phyloP scores from a whole-genome alignment of 30 jellyfish, hydroid and myxozoan species.

The Phacellophora camtschatica region DNA sequence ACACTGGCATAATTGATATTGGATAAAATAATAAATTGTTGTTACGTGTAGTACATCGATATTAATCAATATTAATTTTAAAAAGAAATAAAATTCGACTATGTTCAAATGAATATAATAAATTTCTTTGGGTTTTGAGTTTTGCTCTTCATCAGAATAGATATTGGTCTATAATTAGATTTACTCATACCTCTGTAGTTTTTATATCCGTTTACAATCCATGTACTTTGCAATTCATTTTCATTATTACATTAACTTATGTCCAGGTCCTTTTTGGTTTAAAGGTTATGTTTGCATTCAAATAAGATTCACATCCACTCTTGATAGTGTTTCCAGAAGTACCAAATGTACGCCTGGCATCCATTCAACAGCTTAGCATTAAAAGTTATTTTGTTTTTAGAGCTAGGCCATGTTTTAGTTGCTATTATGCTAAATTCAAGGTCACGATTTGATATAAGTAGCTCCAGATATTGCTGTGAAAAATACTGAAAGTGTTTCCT shows the following conservation, averaged over 20 bases:
- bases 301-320: not conserved
- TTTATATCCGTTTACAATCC: not conserved
- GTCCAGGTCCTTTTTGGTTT: slow-evolving; percentile 6
- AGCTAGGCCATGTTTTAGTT: not conserved
- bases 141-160: too few species aligned
- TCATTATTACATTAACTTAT: not conserved
- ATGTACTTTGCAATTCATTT: not conserved
- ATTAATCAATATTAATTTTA: too few species aligned
- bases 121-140: too few species aligned
- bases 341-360: not conserved
- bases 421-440: not conserved
- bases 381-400: not conserved
- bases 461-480: not conserved
- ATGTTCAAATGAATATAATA: too few species aligned
- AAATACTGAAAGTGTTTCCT: not conserved
- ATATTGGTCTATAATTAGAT: too few species aligned
- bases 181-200: not conserved
- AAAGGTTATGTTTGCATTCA: not conserved
- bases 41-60: too few species aligned
- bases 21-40: too few species aligned
- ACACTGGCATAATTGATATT: not conserved
- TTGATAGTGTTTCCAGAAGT: not conserved
- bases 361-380: not conserved
- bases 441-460: not conserved
- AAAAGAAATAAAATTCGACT: too few species aligned